Conservation (phyloP, 1,140 invertebrate species). For the Cydia fagiglandana region DNA sequence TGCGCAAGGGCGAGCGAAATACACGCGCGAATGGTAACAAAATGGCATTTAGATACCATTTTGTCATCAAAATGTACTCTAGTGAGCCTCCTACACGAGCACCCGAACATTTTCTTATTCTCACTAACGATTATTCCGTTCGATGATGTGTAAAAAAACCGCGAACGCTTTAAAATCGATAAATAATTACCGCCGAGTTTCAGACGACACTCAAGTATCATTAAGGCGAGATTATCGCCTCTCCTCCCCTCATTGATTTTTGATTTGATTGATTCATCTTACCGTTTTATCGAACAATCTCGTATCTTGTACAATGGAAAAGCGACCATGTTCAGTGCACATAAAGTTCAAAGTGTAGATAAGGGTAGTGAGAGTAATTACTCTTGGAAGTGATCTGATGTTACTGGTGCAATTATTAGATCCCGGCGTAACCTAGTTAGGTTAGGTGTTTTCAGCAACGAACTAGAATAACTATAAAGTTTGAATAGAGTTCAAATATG, state of each 20-base stretch:
- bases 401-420: conserved; percentile 4
- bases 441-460: background rate
- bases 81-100: background rate
- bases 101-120: background rate
- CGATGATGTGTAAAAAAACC: too few relatives aligned
- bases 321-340: background rate
- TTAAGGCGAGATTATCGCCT: background rate
- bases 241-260: conserved; percentile 3
- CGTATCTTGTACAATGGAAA: background rate
- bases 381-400: background rate
- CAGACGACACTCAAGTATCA: background rate
- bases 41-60: too few relatives aligned
- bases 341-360: background rate
- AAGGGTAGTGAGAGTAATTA: background rate
- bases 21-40: too few relatives aligned
- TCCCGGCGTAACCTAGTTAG: background rate
- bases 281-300: background rate
- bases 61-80: too few relatives aligned
- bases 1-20: too few relatives aligned
- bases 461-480: background rate
- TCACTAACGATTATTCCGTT: too few relatives aligned
- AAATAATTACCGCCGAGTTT: background rate
- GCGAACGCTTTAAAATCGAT: background rate
- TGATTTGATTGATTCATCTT: too few relatives aligned
- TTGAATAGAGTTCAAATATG: too few relatives aligned